Conservation (phyloP, 2,797 vertebrate genomes). For the Amblyraja radiata region DNA sequence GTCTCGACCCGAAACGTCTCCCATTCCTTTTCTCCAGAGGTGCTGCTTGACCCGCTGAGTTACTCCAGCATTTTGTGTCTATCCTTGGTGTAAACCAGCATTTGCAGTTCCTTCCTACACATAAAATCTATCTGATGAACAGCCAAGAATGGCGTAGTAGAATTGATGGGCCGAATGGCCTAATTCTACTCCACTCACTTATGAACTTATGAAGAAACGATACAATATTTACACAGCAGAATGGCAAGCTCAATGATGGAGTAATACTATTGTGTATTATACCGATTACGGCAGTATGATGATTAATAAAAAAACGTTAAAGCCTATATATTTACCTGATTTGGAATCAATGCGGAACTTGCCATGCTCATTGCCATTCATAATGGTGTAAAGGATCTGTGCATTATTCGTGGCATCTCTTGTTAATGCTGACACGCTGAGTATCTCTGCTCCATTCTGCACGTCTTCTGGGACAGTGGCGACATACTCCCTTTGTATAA, state of each 20-base stretch:
- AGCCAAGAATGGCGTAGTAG: too few relatives aligned
- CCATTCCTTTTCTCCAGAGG: too few relatives aligned
- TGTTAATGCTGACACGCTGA: conserved; percentile 68
- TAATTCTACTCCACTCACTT: too few relatives aligned
- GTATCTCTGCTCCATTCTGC: conserved; percentile 66
- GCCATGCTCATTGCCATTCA: conserved; percentile 74
- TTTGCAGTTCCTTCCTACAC: too few relatives aligned
- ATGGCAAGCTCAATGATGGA: not conserved
- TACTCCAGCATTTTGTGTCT: too few relatives aligned
- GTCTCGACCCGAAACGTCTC: too few relatives aligned
- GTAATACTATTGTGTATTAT: conserved; percentile 33
- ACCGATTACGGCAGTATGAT: conserved; percentile 44
- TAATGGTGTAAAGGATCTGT: conserved; percentile 66
- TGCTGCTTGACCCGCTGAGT: too few relatives aligned
- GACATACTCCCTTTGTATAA: conserved; percentile 70
- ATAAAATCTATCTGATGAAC: too few relatives aligned
- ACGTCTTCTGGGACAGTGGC: conserved; percentile 72
- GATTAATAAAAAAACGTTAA: not conserved
- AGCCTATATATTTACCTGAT: conserved; percentile 61
- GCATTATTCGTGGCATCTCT: conserved; percentile 60
- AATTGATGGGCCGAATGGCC: too few relatives aligned
- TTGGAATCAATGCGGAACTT: conserved; percentile 70
- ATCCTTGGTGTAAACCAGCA: too few relatives aligned
- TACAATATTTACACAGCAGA: not conserved
- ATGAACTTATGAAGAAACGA: not conserved